Evolutionary conservation across 23 tunicate species (phyloP), one percentile per base, ranked within the genome.

Genomic region (Ascidia mentula): DNA sequence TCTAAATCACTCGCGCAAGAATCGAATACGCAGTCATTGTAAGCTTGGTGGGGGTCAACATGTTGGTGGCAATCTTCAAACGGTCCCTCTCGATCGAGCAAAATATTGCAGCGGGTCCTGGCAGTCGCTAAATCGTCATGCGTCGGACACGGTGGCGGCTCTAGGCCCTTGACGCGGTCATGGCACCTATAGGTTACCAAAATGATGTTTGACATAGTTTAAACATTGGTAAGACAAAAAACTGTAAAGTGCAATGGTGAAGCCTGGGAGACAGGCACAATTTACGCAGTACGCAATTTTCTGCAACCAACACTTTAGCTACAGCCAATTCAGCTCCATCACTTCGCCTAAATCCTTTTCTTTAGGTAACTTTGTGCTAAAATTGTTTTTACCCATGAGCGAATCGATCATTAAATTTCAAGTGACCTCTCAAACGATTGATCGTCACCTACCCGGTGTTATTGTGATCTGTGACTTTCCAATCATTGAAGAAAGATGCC

Each of bases 21-120:
- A 65, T 76, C 81, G 59, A 45, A 69, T 18, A 87, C 82, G 78
- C 92, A 87, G 36, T 39, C 37, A 59, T 87, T 35, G 86, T 37
- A 87, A 33, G 73, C 45, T 12, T 74, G 28, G 4, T 60, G 81
- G 18, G 92, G 82, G 34, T 69, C 69, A 18, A 82, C 72, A 9
- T 46, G 1, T 34, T 71, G 33, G 80, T 77, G 81, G 53, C 92
- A 87, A 9, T 46, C 28, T 4, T 36, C 72, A 28, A 87, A 82
- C 42, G 86, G 86, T 6, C 92, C 86, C 31, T 81, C 71, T 18
- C 73, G 59, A 31, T 87, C 82, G 69, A 37, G 36, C 30, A 87
- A 45, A 60, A 87, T 34, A 39, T 31, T n/a, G 81, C 92, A 87
- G 30, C 32, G 46, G 6, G 45, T 31, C n/a, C 73, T 59, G 20